These are phyloP conservation scores for Pseudochirops corinnae DNA, from an alignment of 2,797 vertebrate genomes.

Conservation along the genomic window DNA sequence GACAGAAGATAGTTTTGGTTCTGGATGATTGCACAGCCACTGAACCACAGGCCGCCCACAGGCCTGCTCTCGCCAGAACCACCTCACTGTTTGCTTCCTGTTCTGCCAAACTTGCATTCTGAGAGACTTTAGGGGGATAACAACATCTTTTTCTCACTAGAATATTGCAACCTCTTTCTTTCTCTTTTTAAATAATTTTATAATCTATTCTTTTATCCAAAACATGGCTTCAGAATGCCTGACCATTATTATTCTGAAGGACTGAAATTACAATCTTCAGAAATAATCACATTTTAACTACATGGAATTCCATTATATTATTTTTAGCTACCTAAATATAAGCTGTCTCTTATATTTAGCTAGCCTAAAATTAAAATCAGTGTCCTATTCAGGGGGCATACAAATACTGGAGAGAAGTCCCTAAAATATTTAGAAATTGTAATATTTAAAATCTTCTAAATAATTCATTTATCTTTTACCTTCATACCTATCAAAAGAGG, in stretches of 20 bases:
- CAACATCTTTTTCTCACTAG: constrained; percentile 24
- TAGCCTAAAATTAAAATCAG: constrained; percentile 58
- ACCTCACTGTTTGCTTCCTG: background rate
- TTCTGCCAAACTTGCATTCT: constrained; percentile 56
- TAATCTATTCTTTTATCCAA: constrained; percentile 59
- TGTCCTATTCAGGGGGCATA: constrained; percentile 12
- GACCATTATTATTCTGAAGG: constrained; percentile 59
- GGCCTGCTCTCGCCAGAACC: constrained; percentile 31
- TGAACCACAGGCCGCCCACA: constrained; percentile 73
- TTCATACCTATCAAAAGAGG: background rate
- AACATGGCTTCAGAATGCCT: constrained; percentile 57
- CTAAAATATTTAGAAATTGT: background rate
- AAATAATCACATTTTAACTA: constrained; percentile 53
- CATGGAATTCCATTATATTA: constrained; percentile 39
- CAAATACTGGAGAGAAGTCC: background rate
- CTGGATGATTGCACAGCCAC: constrained; percentile 68
- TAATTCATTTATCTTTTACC: background rate
- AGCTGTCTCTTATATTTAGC: constrained; percentile 53
- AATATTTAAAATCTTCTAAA: background rate
- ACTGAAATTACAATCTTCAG: constrained; percentile 61
- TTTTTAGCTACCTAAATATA: constrained; percentile 65
- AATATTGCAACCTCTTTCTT: constrained; percentile 64
- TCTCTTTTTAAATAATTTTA: constrained; percentile 60
- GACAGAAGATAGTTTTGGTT: constrained; percentile 83
- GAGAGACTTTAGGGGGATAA: constrained; percentile 51